Base-by-base conservation (phyloP, 2,113 vertebrate species). In the Falco punctatus region DNA sequence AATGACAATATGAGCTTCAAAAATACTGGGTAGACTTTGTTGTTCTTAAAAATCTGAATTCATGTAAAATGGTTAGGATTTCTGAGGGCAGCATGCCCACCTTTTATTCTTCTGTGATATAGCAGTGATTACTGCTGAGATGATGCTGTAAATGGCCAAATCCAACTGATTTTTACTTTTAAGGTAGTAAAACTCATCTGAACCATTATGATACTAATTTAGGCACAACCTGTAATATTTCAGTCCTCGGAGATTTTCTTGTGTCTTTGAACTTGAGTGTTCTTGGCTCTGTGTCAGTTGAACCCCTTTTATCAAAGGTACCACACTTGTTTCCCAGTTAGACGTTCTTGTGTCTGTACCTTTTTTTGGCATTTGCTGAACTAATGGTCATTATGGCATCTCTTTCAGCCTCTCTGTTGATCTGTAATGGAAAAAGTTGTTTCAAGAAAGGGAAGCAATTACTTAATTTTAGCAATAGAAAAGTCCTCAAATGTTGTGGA, bases 161-260 rank as follows among this genome's bases (percentile, higher is more conserved):
- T 51, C n/a, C 61, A 32, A 66, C 69, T 55, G 44, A 42, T 87
- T 86, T 54, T 51, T 81, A 27, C 72, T 91, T 91, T 67, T 42
- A 40, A 67, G 28, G 19, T 69, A 78, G 46, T 94, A 88, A 92
- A 95, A 48, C n/a, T 92, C 12, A 23, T 75, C 70, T 73, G 65
- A 89, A 58, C 52, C 42, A 61, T 78, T 74, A 48, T 8, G 33
- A 30, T 90, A 94, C 21, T 77, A 54, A 77, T 92, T 62, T 96
- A 58, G n/a, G 40, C 42, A 72, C 66, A 93, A 92, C 58, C 57
- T 89, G 26, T 93, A 89, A 65, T 95, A 77, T 90, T 92, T 91
- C 71, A 23, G 46, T 96, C 33, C 51, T 71, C 38, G 55, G 38
- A 23, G 6, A 70, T 24, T 88, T 83, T 88, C n/a, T 81, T 62